phyloP scores from a whole-genome alignment of 2,113 vertebrate genomes.

The Colinus virginianus region DNA sequence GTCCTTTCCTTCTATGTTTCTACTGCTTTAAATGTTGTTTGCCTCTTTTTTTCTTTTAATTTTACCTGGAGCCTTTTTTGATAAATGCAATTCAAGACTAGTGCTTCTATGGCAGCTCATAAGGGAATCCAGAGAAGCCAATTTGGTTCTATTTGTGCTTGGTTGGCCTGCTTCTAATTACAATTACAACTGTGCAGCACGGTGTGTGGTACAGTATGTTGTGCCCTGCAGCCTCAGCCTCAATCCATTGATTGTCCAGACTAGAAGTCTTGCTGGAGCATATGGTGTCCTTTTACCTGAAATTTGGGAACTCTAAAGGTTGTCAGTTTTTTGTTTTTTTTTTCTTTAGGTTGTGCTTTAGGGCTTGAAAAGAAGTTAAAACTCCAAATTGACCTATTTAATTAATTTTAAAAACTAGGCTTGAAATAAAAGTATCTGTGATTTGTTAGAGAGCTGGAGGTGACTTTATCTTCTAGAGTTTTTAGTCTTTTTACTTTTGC shows the following conservation, averaged over 20 bases:
- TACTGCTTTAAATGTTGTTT: background rate
- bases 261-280: background rate
- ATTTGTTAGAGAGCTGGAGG: background rate
- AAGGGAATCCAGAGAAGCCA: background rate
- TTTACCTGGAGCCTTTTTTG: background rate
- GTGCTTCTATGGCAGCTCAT: background rate
- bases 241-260: background rate
- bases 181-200: slow-evolving; percentile 17
- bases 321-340: background rate
- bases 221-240: slow-evolving; percentile 3
- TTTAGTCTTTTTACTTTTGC: background rate
- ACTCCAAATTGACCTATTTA: background rate
- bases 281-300: background rate
- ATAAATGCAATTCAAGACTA: background rate
- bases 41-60: background rate
- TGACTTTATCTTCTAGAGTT: background rate
- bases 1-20: background rate
- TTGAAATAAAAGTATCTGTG: background rate
- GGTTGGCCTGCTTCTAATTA: slow-evolving; percentile 45
- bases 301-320: background rate
- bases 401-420: background rate
- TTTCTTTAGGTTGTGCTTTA: background rate
- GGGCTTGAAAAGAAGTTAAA: slow-evolving; percentile 17
- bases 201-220: slow-evolving; percentile 5
- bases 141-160: background rate